These are phyloP conservation scores for Peromyscus maniculatus DNA, from an alignment of 2,113 vertebrate genomes.

Conservation along the genomic window DNA sequence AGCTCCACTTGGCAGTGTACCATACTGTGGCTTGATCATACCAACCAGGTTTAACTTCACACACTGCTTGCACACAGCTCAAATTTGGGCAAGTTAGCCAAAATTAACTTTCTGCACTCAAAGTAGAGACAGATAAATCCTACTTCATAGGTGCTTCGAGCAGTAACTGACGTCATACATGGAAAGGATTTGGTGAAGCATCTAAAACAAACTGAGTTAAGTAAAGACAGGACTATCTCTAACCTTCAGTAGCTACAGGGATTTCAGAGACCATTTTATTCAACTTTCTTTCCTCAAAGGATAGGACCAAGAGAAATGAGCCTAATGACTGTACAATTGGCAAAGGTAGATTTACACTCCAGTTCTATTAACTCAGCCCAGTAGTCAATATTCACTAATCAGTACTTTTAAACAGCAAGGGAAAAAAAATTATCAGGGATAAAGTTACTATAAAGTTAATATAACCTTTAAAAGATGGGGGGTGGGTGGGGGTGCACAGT, in stretches of 20 bases:
- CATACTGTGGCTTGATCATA: background rate
- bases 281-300: slow-evolving; percentile 29
- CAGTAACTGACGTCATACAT: background rate
- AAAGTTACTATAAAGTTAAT: slow-evolving; percentile 58
- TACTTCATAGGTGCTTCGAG: background rate
- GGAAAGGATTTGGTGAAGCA: background rate
- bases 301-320: background rate
- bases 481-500: background rate
- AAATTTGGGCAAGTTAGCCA: background rate
- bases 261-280: background rate
- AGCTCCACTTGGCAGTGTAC: background rate
- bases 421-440: background rate
- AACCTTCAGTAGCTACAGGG: background rate
- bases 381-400: background rate
- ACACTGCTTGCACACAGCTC: background rate
- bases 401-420: slow-evolving; percentile 7
- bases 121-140: background rate
- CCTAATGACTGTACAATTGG: background rate
- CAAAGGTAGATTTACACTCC: background rate
- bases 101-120: slow-evolving; percentile 13
- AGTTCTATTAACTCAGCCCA: background rate
- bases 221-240: background rate
- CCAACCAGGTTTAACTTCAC: background rate
- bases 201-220: background rate
- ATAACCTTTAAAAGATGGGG: background rate